Percentiles rank a stretch among this genome's conserved stretches.
Conservation (phyloP, 2,113 vertebrate genomes). For the Propithecus coquereli region DNA sequence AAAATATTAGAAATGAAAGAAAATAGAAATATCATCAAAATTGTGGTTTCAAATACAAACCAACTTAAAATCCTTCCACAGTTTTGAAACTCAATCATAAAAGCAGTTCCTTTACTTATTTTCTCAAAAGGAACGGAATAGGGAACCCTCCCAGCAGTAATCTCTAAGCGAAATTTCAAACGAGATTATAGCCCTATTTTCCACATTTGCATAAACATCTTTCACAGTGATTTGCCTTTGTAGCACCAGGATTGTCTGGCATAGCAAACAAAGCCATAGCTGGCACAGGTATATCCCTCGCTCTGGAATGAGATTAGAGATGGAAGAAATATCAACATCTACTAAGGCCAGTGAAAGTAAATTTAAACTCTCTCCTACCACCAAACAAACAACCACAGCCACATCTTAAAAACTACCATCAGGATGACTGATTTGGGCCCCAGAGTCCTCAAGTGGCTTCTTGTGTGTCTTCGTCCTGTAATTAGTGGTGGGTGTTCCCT, state of each 20-base stretch:
- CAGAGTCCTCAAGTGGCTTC: constrained; percentile 65
- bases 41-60: background rate
- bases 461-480: constrained; percentile 54
- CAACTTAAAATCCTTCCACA: background rate
- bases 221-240: background rate
- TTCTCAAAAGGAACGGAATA: background rate
- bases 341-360: constrained; percentile 47
- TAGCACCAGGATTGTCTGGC: background rate
- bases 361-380: constrained; percentile 59
- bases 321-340: constrained; percentile 58
- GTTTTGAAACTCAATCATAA: background rate
- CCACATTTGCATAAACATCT: constrained; percentile 41
- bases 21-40: background rate
- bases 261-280: background rate
- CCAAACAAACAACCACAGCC: constrained; percentile 60
- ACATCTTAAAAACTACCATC: constrained; percentile 60
- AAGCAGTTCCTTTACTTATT: background rate
- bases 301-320: constrained; percentile 63
- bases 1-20: background rate
- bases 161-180: constrained; percentile 9
- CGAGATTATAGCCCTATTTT: background rate
- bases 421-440: background rate
- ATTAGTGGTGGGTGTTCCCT: constrained; percentile 68
- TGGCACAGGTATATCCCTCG: constrained; percentile 40
- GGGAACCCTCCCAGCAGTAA: background rate